Conservation (phyloP, 2,113 vertebrate species). For the Erpornis zantholeuca region DNA sequence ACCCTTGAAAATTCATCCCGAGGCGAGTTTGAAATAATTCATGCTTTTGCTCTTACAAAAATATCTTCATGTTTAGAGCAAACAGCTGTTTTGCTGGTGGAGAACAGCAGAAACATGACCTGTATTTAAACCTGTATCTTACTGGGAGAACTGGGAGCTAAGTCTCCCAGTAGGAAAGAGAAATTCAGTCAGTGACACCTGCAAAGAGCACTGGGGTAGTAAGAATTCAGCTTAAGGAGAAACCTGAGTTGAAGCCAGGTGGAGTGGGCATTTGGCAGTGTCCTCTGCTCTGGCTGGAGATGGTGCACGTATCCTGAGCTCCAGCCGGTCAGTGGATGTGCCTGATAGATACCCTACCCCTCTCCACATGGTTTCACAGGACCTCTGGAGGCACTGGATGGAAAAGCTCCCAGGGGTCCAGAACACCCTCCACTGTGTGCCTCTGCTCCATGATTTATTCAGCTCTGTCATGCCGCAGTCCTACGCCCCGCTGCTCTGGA, state of each 20-base stretch:
- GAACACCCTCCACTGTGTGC: not conserved
- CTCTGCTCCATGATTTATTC: not conserved
- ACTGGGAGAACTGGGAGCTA: not conserved
- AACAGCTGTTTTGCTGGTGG: constrained; percentile 10
- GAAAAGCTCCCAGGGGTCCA: not conserved
- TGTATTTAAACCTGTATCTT: not conserved
- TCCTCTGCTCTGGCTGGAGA: not conserved
- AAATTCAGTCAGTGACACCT: not conserved
- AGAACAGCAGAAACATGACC: not conserved
- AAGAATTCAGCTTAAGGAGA: not conserved
- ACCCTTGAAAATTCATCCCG: constrained; percentile 50
- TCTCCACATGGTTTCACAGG: not conserved
- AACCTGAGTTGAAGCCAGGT: not conserved
- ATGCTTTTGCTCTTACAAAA: constrained; percentile 37
- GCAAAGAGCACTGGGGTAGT: not conserved
- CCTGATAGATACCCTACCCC: not conserved
- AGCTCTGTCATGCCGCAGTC: not conserved
- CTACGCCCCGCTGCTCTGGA: not conserved
- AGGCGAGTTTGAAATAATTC: constrained; percentile 56
- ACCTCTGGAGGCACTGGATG: not conserved
- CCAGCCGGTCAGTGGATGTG: not conserved
- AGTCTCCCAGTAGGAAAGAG: not conserved
- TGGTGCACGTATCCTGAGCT: not conserved
- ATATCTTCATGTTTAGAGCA: constrained; percentile 23
- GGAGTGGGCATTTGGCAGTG: not conserved